These are phyloP conservation scores for Myotis findleyi DNA, from an alignment of 2,797 vertebrate species.

Conservation along the genomic window DNA sequence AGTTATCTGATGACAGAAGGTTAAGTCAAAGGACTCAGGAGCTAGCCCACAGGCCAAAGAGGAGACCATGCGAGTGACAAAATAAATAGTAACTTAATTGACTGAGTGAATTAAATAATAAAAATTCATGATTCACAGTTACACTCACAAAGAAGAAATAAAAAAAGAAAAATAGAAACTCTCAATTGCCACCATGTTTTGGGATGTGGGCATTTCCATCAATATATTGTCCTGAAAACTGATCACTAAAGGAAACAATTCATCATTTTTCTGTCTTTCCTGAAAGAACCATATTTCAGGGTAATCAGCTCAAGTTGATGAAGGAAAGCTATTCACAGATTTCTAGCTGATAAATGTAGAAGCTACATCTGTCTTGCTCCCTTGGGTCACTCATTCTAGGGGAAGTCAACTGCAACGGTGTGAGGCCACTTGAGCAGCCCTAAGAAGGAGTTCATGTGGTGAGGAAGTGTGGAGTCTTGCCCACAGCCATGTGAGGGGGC, in stretches of 20 bases:
- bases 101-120: neutral
- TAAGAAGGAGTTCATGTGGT: neutral
- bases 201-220: neutral
- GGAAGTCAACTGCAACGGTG: neutral
- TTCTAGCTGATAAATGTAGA: neutral
- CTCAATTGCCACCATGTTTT: neutral
- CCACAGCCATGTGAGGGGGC: neutral
- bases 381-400: neutral
- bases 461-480: neutral
- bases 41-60: neutral
- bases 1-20: neutral
- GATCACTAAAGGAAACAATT: neutral
- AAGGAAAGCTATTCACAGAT: neutral
- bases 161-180: neutral
- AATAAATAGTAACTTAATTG: neutral
- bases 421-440: neutral
- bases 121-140: neutral
- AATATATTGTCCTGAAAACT: neutral
- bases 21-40: neutral
- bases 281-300: neutral
- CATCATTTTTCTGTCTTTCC: neutral
- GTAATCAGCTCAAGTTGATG: neutral
- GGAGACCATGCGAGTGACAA: neutral
- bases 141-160: neutral
- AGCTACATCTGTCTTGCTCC: neutral